Conservation (phyloP, 2,888 invertebrate genomes). For the Coremacera marginata region DNA sequence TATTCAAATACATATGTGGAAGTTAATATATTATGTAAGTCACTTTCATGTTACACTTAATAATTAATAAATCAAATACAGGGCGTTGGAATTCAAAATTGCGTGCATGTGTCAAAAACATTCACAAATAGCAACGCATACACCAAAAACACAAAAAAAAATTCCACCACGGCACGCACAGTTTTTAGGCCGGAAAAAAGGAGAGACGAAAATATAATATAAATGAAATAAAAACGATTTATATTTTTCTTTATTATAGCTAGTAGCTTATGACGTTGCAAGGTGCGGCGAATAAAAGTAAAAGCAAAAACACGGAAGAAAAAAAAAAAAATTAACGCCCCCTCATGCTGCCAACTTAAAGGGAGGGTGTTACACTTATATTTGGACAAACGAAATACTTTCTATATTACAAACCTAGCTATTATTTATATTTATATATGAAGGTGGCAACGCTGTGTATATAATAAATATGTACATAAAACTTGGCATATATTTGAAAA, state of each 20-base stretch:
- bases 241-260: background rate
- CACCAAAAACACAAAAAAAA: constrained; percentile 11
- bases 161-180: background rate
- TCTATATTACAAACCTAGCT: no score
- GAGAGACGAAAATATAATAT: background rate
- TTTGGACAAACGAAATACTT: background rate
- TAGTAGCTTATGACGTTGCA: background rate
- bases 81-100: constrained; percentile 44
- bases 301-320: background rate
- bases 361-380: constrained; percentile 13
- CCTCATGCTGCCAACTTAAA: background rate
- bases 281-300: constrained; percentile 1
- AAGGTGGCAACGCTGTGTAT: background rate
- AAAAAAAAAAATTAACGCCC: background rate
- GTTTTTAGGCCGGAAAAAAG: background rate
- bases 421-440: background rate
- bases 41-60: constrained; percentile 56
- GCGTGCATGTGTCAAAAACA: constrained; percentile 59
- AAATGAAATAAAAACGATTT: background rate
- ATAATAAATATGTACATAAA: background rate
- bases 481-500: background rate
- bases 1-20: background rate
- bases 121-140: constrained; percentile 50
- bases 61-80: constrained; percentile 64
- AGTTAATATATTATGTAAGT: background rate